These are phyloP conservation scores for Platalea minor DNA, from an alignment of 2,797 vertebrate species.

Conservation along the genomic window DNA sequence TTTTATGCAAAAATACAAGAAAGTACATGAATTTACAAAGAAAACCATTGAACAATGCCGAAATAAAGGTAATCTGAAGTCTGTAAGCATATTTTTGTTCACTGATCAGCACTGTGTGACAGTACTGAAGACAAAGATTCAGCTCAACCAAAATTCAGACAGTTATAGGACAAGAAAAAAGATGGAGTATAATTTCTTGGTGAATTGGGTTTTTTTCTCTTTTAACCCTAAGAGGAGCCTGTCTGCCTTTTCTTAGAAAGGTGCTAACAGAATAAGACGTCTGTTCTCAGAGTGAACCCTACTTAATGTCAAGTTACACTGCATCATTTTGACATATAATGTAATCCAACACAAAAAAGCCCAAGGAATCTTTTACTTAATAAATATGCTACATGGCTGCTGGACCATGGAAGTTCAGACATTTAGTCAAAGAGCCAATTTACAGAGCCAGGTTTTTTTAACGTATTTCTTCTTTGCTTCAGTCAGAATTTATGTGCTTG, in stretches of 20 bases:
- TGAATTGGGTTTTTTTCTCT: not conserved
- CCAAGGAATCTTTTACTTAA: not conserved
- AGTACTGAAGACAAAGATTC: not conserved
- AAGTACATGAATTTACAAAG: conserved; percentile 85
- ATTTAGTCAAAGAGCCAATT: not conserved
- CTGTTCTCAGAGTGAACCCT: conserved; percentile 16
- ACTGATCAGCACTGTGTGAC: not conserved
- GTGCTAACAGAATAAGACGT: not conserved
- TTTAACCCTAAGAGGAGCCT: not conserved
- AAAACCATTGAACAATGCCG: conserved; percentile 82
- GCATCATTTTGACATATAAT: conserved; percentile 16
- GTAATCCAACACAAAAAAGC: not conserved
- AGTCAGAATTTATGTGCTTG: not conserved
- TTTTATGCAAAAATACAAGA: conserved; percentile 88
- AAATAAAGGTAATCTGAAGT: conserved; percentile 74
- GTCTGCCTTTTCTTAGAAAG: not conserved
- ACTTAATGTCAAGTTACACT: conserved; percentile 6
- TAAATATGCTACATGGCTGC: not conserved
- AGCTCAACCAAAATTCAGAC: not conserved
- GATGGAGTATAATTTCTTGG: not conserved
- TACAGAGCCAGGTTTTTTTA: not conserved
- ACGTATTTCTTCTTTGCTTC: not conserved
- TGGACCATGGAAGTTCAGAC: not conserved
- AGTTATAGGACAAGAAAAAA: not conserved
- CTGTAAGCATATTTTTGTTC: not conserved